phyloP scores from a whole-genome alignment of 2,113 vertebrate genomes.

The Pagrus major region DNA sequence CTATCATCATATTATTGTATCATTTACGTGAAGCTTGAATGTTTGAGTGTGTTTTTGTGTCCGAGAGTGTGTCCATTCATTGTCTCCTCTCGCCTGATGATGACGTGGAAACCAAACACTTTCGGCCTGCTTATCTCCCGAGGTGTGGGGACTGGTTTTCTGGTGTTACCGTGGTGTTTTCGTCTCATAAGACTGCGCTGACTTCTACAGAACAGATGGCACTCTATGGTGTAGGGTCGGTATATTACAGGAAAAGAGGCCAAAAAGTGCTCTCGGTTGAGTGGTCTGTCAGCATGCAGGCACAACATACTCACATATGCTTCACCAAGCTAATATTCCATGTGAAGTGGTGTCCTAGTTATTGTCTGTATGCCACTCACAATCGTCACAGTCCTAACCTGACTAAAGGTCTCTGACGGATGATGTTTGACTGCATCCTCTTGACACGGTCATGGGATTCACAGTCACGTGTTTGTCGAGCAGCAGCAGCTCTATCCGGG shows the following conservation, averaged over 20 bases:
- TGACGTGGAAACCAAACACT: constrained; percentile 49
- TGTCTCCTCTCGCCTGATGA: not conserved
- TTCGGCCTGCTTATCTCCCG: constrained; percentile 18
- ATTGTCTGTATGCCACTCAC: not conserved
- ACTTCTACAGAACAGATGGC: constrained; percentile 68
- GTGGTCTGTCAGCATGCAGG: constrained; percentile 46
- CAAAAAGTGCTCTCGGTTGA: constrained; percentile 49
- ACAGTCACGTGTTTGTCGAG: constrained; percentile 44
- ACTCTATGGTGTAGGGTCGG: constrained; percentile 47
- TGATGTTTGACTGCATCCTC: not conserved
- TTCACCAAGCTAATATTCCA: constrained; percentile 22
- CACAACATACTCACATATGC: constrained; percentile 39
- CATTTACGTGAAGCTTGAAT: not conserved
- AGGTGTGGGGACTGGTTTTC: constrained; percentile 15
- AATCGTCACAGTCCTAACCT: not conserved
- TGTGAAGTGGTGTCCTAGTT: not conserved
- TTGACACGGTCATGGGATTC: constrained; percentile 7
- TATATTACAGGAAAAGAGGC: constrained; percentile 47
- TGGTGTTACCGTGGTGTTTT: constrained; percentile 33
- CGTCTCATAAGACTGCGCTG: constrained; percentile 32
- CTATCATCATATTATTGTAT: not conserved
- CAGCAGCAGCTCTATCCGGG: not conserved
- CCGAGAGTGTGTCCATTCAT: not conserved
- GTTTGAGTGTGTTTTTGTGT: not conserved
- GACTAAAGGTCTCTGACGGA: not conserved